These are phyloP conservation scores for Centropyge bicolor DNA, from an alignment of 2,797 vertebrate species.

Conservation along the genomic window DNA sequence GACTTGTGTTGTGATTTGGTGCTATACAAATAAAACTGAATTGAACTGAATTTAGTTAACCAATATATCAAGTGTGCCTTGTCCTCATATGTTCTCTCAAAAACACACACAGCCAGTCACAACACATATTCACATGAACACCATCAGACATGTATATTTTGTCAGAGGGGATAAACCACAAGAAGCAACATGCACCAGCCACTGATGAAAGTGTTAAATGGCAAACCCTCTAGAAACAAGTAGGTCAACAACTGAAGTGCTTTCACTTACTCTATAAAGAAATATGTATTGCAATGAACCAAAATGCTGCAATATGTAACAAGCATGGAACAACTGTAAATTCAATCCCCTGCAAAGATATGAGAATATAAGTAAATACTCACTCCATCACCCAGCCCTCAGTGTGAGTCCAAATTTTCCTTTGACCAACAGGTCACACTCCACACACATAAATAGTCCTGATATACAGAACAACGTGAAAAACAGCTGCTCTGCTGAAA, in stretches of 20 bases:
- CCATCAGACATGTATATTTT: not conserved
- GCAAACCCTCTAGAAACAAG: no score
- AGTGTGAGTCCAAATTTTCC: no score
- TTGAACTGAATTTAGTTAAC: no score
- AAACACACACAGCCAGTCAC: not conserved
- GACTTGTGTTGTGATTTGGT: no score
- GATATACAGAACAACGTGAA: not conserved
- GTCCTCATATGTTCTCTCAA: not conserved
- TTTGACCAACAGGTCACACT: no score
- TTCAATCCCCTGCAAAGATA: not conserved
- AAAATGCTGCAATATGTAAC: not conserved
- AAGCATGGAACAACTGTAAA: not conserved
- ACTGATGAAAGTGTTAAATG: not conserved
- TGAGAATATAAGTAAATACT: no score
- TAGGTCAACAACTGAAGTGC: no score
- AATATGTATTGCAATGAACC: not conserved
- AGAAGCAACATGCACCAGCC: not conserved
- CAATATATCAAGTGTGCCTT: not conserved
- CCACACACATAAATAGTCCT: no score
- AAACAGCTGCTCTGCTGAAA: not conserved
- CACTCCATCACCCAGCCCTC: no score
- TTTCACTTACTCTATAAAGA: not conserved
- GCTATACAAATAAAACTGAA: no score
- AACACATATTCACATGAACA: constrained; percentile 4
- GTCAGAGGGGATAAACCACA: not conserved